Evolutionary conservation across 2,888 invertebrate species (phyloP).

Genomic region (Aspidiotus rigidus): DNA sequence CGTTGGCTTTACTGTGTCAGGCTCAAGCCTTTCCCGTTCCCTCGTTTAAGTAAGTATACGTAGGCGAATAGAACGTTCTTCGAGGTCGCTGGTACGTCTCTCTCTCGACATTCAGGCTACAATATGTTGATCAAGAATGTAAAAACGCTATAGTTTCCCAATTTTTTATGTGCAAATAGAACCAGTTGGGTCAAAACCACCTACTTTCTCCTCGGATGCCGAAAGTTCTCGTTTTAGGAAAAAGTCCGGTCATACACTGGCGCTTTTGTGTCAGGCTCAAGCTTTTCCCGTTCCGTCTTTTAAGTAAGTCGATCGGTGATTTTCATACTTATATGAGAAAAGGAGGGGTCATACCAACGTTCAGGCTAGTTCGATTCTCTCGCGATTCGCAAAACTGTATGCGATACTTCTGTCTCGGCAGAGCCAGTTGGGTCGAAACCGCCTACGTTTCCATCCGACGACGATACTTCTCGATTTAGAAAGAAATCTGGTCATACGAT

Average conservation of each 20-base stretch:
- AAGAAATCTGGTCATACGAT: constrained; percentile 45
- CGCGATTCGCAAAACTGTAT: too few species aligned
- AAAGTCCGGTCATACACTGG: constrained; percentile 45
- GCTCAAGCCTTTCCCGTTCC: constrained; percentile 64
- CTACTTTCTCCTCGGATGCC: constrained; percentile 53
- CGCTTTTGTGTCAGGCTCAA: constrained; percentile 61
- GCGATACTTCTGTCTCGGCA: constrained; percentile 38
- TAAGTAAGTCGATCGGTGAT: constrained; percentile 43
- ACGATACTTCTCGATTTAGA: constrained; percentile 52
- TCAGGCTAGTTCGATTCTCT: too few species aligned
- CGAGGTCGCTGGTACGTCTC: background rate
- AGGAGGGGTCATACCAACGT: too few species aligned
- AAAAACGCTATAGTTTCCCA: background rate
- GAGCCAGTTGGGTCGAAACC: constrained; percentile 51
- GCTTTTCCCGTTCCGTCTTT: constrained; percentile 58
- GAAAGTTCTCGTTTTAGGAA: constrained; percentile 53
- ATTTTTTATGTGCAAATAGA: background rate
- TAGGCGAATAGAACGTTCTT: background rate
- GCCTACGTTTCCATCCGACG: constrained; percentile 53
- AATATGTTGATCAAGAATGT: background rate
- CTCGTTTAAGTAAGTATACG: constrained; percentile 44
- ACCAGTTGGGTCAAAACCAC: constrained; percentile 46
- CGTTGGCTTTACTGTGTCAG: constrained; percentile 59
- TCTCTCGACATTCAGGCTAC: too few species aligned
- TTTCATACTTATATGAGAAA: too few species aligned